Base-by-base conservation (phyloP, 2,113 vertebrate genomes). In the Telmatochromis sp. region DNA sequence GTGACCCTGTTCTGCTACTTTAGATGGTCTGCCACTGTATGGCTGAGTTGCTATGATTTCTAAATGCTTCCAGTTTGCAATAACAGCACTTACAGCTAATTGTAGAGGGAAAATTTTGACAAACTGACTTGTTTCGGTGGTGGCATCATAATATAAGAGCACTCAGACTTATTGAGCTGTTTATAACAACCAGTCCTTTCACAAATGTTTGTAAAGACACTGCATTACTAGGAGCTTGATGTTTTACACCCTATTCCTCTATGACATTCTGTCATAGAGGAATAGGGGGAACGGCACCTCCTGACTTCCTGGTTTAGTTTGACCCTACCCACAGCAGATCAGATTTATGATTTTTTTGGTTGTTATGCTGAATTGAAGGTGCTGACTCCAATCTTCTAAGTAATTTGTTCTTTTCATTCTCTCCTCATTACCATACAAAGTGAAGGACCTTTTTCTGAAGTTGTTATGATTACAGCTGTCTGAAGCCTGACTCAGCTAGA, bases 391-490 rank as follows among this genome's bases (percentile, higher is more conserved):
- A 92, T 95, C 91, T 92, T 78, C 83, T 23, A 51, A 89, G 80
- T 88, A 89, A 93, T 95, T 93, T 91, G 83, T 70, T 89, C 80
- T 89, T 92, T 92, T 94, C 85, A 93, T 84, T 91, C 85, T 85
- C 51, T 83, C 49, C 92, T 92, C 89, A 93, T 95, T 94, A 93
- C 73, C 93, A 93, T 91, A 90, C 85, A 91, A 89, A 93, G 89
- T 91, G 82, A 79, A 85, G 47, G 86, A 84, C 87, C 83, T 91
- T 93, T 68, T 89, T 91, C 80, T 42, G 45, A 83, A 85, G 83
- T 91, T 94, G 85, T 92, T 90, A 88, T 85, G 82, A 68, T 81
- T 82, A 88, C 49, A 57, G 83, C 75, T 83, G 87, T 89, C 81
- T 90, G 81, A 78, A 65, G 75, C 40, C 45, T 37, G 2, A 3